phyloP scores from a whole-genome alignment of 2,888 invertebrate species.

The Agrotis segetum region DNA sequence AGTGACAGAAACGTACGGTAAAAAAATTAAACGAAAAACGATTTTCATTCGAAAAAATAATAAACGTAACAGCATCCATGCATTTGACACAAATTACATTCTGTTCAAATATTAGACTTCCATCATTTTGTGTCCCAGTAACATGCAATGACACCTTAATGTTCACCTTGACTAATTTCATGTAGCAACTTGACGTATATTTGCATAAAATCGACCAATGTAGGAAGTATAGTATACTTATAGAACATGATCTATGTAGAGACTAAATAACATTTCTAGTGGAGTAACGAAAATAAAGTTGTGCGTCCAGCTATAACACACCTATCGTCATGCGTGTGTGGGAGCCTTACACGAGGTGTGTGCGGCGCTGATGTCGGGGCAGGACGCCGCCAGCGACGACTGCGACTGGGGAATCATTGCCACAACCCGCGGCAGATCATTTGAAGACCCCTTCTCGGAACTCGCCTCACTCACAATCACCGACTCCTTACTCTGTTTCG shows the following conservation, averaged over 20 bases:
- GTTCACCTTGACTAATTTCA: background rate
- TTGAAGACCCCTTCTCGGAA: constrained; percentile 72
- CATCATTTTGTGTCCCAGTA: background rate
- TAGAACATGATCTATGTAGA: constrained; percentile 46
- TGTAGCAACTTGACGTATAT: background rate
- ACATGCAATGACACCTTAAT: background rate
- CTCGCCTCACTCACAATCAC: constrained; percentile 70
- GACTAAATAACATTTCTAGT: constrained; percentile 55
- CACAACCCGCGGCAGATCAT: constrained; percentile 67
- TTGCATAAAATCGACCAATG: background rate
- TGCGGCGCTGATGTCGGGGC: constrained; percentile 77
- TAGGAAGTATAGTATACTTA: constrained; percentile 27
- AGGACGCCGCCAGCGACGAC: constrained; percentile 71
- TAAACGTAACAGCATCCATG: constrained; percentile 45
- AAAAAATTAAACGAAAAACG: constrained; percentile 32
- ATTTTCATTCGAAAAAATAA: constrained; percentile 32
- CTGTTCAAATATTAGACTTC: constrained; percentile 39
- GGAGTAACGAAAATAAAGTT: constrained; percentile 57
- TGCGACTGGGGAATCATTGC: constrained; percentile 63
- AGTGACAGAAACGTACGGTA: constrained; percentile 32
- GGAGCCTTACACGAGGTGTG: constrained; percentile 78
- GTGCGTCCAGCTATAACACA: constrained; percentile 83
- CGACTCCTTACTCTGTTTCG: constrained; percentile 73
- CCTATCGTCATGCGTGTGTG: constrained; percentile 86
- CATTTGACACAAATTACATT: constrained; percentile 39